Evolutionary conservation across 2,113 vertebrate species (phyloP).

Genomic region (Nyctereutes procyonoides): DNA sequence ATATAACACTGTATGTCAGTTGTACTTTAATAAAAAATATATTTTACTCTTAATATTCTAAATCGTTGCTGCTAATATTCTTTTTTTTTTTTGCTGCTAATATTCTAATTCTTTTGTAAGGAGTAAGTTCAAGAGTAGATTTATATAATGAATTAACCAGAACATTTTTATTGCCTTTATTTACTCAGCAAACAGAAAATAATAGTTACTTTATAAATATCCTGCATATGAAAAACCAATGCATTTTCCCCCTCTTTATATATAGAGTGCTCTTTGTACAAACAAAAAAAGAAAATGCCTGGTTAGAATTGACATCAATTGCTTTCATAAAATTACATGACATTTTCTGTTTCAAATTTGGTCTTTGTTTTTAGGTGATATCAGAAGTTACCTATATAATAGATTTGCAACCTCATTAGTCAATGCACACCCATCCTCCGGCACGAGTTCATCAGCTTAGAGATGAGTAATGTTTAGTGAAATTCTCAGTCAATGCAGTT

Average conservation of each 20-base stretch:
- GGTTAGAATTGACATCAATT: conserved; percentile 41
- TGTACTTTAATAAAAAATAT: not conserved
- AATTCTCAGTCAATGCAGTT: not conserved
- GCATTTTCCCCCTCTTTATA: not conserved
- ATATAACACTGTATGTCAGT: not conserved
- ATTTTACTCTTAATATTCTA: conserved; percentile 25
- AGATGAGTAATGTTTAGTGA: conserved; percentile 15
- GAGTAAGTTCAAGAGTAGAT: not conserved
- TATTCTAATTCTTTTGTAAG: conserved; percentile 36
- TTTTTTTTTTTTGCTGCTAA: conserved; percentile 1
- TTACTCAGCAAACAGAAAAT: conserved; percentile 40
- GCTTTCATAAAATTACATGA: conserved; percentile 45
- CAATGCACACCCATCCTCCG: not conserved
- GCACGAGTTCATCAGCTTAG: not conserved
- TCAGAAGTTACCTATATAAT: conserved; percentile 20
- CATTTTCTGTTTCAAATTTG: conserved; percentile 40
- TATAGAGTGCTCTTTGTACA: not conserved
- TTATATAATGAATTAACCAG: conserved; percentile 20
- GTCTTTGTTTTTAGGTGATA: conserved; percentile 48
- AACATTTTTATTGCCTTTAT: conserved; percentile 52
- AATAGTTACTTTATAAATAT: conserved; percentile 42
- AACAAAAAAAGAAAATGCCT: not conserved
- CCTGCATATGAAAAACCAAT: conserved; percentile 56
- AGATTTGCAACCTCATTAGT: conserved; percentile 25
- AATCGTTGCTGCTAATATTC: conserved; percentile 13